These are phyloP conservation scores for Stichodactyla mertensii DNA, from an alignment of 64 coral and sea anemone genomes.

Conservation along the genomic window DNA sequence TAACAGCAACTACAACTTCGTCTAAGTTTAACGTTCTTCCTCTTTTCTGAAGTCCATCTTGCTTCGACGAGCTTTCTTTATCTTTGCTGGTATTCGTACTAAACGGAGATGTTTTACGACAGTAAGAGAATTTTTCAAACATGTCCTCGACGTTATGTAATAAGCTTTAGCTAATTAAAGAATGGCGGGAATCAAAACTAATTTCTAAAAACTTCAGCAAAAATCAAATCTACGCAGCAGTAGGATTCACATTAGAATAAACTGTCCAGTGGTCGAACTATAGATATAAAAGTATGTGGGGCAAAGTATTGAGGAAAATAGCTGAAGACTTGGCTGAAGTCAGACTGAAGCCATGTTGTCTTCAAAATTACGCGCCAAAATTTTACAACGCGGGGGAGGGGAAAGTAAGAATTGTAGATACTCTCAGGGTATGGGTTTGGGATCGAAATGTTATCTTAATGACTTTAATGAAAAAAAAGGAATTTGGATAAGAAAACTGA, in stretches of 20 bases:
- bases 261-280: not conserved
- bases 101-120: not conserved
- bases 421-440: not conserved
- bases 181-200: not conserved
- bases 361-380: slow-evolving; percentile 14
- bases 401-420: not conserved
- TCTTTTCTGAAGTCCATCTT: not conserved
- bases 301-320: not conserved
- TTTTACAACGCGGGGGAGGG: not conserved
- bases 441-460: not conserved
- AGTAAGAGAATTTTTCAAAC: slow-evolving; percentile 5
- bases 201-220: not conserved
- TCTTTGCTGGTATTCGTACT: not conserved
- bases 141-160: not conserved
- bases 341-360: not conserved
- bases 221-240: not conserved
- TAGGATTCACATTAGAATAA: not conserved
- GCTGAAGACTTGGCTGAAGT: not conserved
- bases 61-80: not conserved
- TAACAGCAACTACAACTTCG: not conserved
- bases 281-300: not conserved
- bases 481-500: too few relatives aligned
- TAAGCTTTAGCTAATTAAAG: not conserved
- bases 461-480: too few relatives aligned
- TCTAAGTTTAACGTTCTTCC: not conserved